phyloP scores from a whole-genome alignment of 2,797 vertebrate species.

The Naso thynnoides region DNA sequence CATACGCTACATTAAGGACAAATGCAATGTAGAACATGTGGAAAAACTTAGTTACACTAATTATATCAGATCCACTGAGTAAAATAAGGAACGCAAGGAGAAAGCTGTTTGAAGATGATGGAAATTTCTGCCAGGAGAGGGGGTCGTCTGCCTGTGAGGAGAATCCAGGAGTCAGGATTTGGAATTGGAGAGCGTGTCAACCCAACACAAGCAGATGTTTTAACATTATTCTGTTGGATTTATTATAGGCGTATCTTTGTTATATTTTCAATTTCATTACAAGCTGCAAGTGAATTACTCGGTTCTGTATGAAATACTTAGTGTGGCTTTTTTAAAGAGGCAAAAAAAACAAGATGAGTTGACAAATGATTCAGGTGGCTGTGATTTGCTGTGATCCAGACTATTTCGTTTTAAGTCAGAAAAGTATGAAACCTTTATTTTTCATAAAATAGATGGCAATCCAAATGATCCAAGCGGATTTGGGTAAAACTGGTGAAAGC shows the following conservation, averaged over 20 bases:
- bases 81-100: neutral
- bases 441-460: neutral
- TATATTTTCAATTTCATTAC: neutral
- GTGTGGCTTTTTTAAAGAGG: neutral
- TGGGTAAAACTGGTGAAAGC: neutral
- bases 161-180: neutral
- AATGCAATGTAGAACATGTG: neutral
- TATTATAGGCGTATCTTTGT: neutral
- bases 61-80: neutral
- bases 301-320: neutral
- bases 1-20: constrained; percentile 28
- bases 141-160: constrained; percentile 49
- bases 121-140: constrained; percentile 67
- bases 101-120: neutral
- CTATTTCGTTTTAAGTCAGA: neutral
- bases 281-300: neutral
- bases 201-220: too few relatives aligned
- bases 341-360: neutral
- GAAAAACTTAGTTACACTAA: neutral
- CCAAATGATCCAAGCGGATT: neutral
- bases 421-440: neutral
- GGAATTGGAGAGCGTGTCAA: neutral
- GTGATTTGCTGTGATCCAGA: neutral
- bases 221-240: too few relatives aligned
- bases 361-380: too few relatives aligned